A percentile compares a stretch with the other conserved stretches of the same genome.
Evolutionary conservation across 2,797 vertebrate genomes (phyloP).

Genomic region (Sternotherus odoratus): DNA sequence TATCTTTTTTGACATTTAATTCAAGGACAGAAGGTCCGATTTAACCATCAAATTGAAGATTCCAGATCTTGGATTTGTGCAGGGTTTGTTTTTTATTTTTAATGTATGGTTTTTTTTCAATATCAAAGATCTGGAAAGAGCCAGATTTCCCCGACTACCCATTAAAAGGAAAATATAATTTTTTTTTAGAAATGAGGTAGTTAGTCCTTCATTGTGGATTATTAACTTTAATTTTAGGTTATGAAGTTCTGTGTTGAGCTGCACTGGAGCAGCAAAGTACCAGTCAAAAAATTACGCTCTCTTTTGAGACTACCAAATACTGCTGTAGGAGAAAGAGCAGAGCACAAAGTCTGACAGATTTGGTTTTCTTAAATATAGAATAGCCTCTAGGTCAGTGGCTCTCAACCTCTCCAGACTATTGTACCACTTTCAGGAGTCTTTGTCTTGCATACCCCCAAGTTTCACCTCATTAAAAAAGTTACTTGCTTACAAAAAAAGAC

Average conservation of each 20-base stretch:
- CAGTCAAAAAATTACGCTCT: neutral
- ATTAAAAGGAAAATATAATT: neutral
- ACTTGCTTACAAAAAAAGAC: too few relatives aligned
- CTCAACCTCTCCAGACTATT: too few relatives aligned
- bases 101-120: neutral
- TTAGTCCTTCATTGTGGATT: neutral
- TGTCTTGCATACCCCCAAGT: too few relatives aligned
- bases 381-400: neutral
- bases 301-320: neutral
- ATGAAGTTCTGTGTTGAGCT: neutral
- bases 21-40: neutral
- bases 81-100: neutral
- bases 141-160: neutral
- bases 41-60: neutral
- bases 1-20: conserved; percentile 20
- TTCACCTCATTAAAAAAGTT: too few relatives aligned
- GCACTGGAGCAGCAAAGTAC: neutral
- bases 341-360: neutral
- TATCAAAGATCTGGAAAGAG: neutral
- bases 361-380: neutral
- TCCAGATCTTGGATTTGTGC: neutral
- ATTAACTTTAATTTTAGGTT: conserved; percentile 4
- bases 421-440: too few relatives aligned
- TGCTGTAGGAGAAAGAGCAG: neutral
- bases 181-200: neutral